phyloP scores from a whole-genome alignment of 2,888 invertebrate species.

The Calameuta filiformis region DNA sequence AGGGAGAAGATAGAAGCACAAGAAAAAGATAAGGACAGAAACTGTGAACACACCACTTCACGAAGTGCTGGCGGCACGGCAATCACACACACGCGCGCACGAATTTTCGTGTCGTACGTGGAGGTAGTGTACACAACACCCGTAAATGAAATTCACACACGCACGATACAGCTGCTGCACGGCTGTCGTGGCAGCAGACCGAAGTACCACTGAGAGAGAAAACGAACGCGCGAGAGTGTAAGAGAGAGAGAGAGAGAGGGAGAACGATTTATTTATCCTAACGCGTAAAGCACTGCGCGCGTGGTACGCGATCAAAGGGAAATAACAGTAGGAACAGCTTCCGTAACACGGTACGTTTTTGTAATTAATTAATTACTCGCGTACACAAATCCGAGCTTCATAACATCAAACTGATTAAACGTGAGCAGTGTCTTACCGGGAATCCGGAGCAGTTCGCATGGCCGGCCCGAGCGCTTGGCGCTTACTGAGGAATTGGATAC shows the following conservation, averaged over 20 bases:
- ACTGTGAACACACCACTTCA: not conserved
- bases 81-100: not conserved
- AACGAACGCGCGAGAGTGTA: conserved; percentile 1
- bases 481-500: not conserved
- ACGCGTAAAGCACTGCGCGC: not conserved
- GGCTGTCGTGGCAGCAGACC: not conserved
- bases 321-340: not conserved
- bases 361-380: not conserved
- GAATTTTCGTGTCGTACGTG: not conserved
- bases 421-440: not conserved
- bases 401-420: not conserved
- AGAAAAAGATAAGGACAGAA: not conserved
- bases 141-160: not conserved
- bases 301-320: not conserved
- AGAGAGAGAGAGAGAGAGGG: conserved; percentile 8
- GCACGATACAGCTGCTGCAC: not conserved
- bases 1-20: not conserved
- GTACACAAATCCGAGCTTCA: not conserved
- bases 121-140: not conserved
- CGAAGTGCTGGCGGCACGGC: not conserved
- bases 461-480: not conserved
- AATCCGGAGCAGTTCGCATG: not conserved
- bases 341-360: not conserved
- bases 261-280: conserved; percentile 5
- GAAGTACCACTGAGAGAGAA: not conserved